A percentile compares a stretch with the other conserved stretches of the same genome.
These are phyloP conservation scores for Cotesia typhae DNA, from an alignment of 1,140 invertebrate genomes.

Conservation along the genomic window DNA sequence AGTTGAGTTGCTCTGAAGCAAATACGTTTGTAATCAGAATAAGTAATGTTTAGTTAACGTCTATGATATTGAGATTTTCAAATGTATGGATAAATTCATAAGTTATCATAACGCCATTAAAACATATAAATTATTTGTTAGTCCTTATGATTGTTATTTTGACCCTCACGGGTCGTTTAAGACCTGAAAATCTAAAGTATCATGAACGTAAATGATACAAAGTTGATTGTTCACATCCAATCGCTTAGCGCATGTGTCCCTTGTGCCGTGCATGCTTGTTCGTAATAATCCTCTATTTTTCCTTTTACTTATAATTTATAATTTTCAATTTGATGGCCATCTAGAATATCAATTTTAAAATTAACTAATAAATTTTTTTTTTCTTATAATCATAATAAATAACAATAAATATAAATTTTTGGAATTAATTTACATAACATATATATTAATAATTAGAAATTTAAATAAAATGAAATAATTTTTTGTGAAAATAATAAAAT, in stretches of 20 bases:
- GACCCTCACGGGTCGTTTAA: too few relatives aligned
- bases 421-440: too few relatives aligned
- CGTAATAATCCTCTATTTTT: conserved; percentile 19
- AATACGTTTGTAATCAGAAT: too few relatives aligned
- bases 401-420: too few relatives aligned
- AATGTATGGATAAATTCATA: too few relatives aligned
- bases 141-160: too few relatives aligned
- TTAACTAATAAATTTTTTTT: neutral
- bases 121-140: too few relatives aligned
- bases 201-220: neutral
- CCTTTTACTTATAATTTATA: neutral
- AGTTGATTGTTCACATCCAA: conserved; percentile 4
- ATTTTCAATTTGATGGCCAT: neutral
- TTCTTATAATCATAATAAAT: too few relatives aligned
- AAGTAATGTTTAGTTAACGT: too few relatives aligned
- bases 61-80: too few relatives aligned
- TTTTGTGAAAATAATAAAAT: conserved; percentile 16
- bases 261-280: conserved; percentile 25
- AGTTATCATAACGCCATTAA: too few relatives aligned
- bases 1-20: too few relatives aligned
- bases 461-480: neutral
- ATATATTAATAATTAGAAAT: neutral
- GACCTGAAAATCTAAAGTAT: neutral
- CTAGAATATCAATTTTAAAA: neutral
- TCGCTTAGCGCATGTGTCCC: conserved; percentile 32